phyloP scores from a whole-genome alignment of 2,888 invertebrate species.

The Tiliacea aurago region DNA sequence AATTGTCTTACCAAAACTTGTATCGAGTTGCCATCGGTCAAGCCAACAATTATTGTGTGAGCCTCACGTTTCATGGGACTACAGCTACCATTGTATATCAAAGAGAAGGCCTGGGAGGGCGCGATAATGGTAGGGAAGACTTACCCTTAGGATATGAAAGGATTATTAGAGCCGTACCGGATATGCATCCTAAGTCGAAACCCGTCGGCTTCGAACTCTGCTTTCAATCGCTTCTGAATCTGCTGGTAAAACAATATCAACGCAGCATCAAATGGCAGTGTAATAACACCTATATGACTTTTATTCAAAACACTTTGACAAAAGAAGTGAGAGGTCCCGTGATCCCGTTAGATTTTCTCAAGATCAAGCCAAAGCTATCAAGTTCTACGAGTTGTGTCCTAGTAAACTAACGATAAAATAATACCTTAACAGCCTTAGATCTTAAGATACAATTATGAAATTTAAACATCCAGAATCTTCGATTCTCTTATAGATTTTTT shows the following conservation, averaged over 20 bases:
- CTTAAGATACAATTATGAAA: neutral
- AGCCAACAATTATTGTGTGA: constrained; percentile 4
- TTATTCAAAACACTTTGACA: neutral
- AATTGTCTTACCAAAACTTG: constrained; percentile 20
- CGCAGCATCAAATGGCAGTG: neutral
- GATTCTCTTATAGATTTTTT: neutral
- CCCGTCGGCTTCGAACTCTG: neutral
- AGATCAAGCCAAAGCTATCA: neutral
- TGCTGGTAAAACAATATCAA: neutral
- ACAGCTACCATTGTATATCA: too few species aligned
- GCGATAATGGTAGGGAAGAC: too few species aligned
- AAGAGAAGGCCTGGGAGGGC: too few species aligned
- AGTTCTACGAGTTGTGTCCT: neutral
- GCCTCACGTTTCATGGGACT: neutral
- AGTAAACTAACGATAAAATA: neutral
- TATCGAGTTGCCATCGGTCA: constrained; percentile 5
- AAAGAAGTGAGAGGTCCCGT: neutral
- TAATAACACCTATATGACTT: neutral
- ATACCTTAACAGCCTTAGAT: neutral
- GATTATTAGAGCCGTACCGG: too few species aligned
- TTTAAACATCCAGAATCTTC: neutral
- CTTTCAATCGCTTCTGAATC: neutral
- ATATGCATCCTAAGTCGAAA: neutral
- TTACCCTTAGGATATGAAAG: too few species aligned
- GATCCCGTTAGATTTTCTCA: neutral